These are phyloP conservation scores for Hycleus cichorii DNA, from an alignment of 1,140 invertebrate species.

Conservation along the genomic window DNA sequence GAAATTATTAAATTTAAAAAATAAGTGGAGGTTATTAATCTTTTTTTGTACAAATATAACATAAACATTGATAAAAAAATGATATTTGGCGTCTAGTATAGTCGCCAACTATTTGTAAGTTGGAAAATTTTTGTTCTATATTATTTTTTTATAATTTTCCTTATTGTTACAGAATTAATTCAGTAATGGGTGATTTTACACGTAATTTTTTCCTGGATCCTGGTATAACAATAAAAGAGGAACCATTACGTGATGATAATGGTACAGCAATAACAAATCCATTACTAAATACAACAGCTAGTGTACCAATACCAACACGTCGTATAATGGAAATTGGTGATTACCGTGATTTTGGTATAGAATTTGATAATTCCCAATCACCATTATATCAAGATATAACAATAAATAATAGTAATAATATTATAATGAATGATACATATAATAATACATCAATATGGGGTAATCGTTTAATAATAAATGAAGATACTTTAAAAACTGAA, in stretches of 20 bases:
- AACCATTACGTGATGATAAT: constrained; percentile 36
- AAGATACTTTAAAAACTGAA: constrained; percentile 48
- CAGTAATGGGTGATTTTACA: constrained; percentile 34
- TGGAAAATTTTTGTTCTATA: neutral
- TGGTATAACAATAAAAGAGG: constrained; percentile 43
- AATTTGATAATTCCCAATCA: constrained; percentile 42
- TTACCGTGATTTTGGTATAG: constrained; percentile 46
- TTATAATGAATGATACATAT: constrained; percentile 28
- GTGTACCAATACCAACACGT: constrained; percentile 51
- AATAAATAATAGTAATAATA: neutral
- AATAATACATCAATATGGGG: constrained; percentile 38
- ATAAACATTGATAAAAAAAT: neutral
- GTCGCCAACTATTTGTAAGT: neutral
- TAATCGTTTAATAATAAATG: constrained; percentile 21
- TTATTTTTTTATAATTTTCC: too few relatives aligned
- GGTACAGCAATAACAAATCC: neutral
- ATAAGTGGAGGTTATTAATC: neutral
- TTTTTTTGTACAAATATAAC: neutral
- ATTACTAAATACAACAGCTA: constrained; percentile 45
- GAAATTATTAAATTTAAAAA: neutral
- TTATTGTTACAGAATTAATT: too few relatives aligned
- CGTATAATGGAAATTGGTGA: constrained; percentile 39
- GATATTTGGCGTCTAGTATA: neutral
- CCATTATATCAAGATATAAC: constrained; percentile 41
- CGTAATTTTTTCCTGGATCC: constrained; percentile 42